These are phyloP conservation scores for Bradynema listronoti DNA, from an alignment of 1,140 invertebrate species.

Conservation along the genomic window DNA sequence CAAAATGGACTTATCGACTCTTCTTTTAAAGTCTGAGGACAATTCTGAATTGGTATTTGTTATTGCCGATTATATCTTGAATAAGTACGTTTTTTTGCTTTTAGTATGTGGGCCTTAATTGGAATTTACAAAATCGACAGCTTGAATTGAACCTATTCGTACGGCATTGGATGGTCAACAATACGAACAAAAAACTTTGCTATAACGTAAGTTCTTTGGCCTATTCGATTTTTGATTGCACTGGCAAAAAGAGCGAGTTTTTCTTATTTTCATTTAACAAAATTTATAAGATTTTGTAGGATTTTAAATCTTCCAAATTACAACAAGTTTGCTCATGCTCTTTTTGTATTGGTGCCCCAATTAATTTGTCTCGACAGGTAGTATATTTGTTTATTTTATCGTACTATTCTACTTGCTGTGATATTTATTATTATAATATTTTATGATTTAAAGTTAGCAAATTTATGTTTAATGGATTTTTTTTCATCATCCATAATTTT, in stretches of 20 bases:
- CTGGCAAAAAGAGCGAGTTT: too few species aligned
- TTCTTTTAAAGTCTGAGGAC: constrained; percentile 12
- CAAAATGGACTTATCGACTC: too few species aligned
- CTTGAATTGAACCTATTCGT: constrained; percentile 75
- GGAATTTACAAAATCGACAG: constrained; percentile 64
- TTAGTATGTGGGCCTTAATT: constrained; percentile 76
- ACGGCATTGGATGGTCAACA: constrained; percentile 98
- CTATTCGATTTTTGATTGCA: constrained; percentile 5
- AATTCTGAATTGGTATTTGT: not conserved
- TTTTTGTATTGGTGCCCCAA: too few species aligned
- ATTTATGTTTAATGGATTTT: not conserved
- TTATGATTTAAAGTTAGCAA: constrained; percentile 31
- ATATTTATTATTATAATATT: too few species aligned
- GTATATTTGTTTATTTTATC: too few species aligned
- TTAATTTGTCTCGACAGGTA: too few species aligned
- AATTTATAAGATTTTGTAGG: too few species aligned
- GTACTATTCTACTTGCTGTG: too few species aligned
- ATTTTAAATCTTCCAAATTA: too few species aligned
- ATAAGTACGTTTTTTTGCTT: not conserved
- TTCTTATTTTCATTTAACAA: too few species aligned
- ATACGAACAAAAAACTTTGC: constrained; percentile 75
- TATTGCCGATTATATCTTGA: not conserved
- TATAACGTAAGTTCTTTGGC: constrained; percentile 70
- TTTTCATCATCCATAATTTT: not conserved
- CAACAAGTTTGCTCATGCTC: too few species aligned